These are phyloP conservation scores for Emydura subglobosa DNA, from an alignment of 2,113 vertebrate species.

Conservation along the genomic window DNA sequence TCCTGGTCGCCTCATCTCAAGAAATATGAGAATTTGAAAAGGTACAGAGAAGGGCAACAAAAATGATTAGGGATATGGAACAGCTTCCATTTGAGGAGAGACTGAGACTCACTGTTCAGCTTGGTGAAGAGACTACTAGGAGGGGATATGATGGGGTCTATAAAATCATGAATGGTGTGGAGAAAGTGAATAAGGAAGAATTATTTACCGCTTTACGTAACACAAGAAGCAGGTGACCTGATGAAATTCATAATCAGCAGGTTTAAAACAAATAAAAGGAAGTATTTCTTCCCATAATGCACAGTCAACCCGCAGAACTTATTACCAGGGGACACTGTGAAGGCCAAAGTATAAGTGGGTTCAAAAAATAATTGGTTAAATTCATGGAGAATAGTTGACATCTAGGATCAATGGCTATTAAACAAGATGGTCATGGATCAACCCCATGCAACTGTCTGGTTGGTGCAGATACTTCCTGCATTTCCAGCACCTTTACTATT, in stretches of 20 bases:
- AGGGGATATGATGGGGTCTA: not conserved
- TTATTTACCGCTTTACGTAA: not conserved
- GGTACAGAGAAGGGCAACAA: not conserved
- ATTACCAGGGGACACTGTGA: not conserved
- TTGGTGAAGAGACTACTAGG: not conserved
- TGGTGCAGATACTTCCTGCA: no score
- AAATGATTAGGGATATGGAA: not conserved
- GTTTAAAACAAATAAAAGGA: not conserved
- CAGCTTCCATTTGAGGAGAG: not conserved
- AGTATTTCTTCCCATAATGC: not conserved
- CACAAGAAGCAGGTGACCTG: not conserved
- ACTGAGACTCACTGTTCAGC: not conserved
- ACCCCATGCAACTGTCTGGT: not conserved
- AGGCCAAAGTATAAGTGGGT: not conserved
- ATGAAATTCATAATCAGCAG: not conserved
- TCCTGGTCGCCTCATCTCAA: not conserved
- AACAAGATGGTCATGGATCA: not conserved
- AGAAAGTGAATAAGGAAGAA: not conserved
- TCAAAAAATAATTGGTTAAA: not conserved
- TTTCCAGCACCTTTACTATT: no score
- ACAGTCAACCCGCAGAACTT: not conserved
- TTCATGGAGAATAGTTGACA: not conserved
- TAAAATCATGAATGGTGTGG: not conserved
- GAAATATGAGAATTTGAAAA: not conserved
- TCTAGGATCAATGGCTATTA: not conserved